These are phyloP conservation scores for Fukomys damarensis DNA, from an alignment of 2,113 vertebrate genomes.

Conservation along the genomic window DNA sequence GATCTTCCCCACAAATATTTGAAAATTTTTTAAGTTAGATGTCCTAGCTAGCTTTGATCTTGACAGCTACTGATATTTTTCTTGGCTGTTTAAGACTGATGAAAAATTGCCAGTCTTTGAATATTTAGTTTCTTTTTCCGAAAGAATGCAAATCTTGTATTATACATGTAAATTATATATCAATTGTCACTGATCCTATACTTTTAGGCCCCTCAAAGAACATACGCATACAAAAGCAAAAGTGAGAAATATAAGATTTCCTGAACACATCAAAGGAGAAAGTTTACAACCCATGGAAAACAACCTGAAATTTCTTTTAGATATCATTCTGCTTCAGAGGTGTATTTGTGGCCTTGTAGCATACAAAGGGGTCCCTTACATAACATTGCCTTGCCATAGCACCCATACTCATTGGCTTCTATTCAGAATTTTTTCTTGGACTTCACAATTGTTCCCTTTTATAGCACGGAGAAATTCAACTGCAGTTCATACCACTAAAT, in stretches of 20 bases:
- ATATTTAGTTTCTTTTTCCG: not conserved
- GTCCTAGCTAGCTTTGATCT: not conserved
- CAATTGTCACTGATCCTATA: not conserved
- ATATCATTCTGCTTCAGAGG: not conserved
- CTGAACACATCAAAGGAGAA: not conserved
- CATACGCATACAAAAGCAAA: not conserved
- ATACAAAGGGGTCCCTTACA: not conserved
- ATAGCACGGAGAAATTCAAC: not conserved
- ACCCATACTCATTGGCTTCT: not conserved
- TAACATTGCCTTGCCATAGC: not conserved
- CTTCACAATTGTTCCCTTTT: not conserved
- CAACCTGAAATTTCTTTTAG: not conserved
- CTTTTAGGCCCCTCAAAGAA: not conserved
- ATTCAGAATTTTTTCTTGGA: not conserved
- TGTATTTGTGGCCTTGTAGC: accelerated
- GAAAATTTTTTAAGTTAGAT: not conserved
- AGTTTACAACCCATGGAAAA: not conserved
- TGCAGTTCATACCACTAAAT: not conserved
- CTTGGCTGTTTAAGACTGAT: not conserved
- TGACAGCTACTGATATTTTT: not conserved
- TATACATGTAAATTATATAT: not conserved
- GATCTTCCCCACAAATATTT: not conserved
- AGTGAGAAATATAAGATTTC: not conserved
- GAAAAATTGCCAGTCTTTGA: not conserved
- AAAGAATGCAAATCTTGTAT: not conserved